Conservation (phyloP, 2,888 invertebrate genomes). For the Mactromeris polynyma region DNA sequence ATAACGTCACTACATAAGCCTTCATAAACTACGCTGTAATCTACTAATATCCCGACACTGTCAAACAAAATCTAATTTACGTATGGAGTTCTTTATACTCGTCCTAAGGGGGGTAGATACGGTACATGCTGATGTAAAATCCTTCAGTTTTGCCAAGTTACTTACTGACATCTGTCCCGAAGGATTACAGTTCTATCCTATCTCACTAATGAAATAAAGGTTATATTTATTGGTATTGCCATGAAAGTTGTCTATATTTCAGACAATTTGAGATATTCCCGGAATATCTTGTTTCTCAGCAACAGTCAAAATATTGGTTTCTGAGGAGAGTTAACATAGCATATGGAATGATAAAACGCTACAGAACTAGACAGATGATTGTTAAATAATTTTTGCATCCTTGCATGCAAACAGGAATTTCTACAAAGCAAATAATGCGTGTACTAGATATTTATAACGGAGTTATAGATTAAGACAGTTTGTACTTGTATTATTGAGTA, state of each 20-base stretch:
- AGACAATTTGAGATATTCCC: neutral
- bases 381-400: neutral
- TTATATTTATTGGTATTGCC: conserved; percentile 4
- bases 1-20: neutral
- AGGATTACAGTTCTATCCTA: conserved; percentile 2
- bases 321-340: neutral
- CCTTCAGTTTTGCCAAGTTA: conserved; percentile 1
- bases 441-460: neutral
- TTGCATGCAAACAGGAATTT: neutral
- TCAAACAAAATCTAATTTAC: conserved; percentile 5
- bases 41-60: neutral
- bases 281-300: neutral
- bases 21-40: neutral
- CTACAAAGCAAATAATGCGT: neutral
- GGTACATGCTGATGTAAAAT: neutral
- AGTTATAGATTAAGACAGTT: neutral
- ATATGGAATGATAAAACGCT: neutral
- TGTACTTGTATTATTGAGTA: neutral
- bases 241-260: conserved; percentile 12
- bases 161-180: neutral
- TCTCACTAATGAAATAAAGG: conserved; percentile 12
- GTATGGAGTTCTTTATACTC: neutral
- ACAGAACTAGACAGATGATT: neutral
- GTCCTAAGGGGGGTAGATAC: neutral
- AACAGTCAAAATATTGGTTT: conserved; percentile 12